These are phyloP conservation scores for Heliconius ethilla DNA, from an alignment of 2,888 invertebrate species.

Conservation along the genomic window DNA sequence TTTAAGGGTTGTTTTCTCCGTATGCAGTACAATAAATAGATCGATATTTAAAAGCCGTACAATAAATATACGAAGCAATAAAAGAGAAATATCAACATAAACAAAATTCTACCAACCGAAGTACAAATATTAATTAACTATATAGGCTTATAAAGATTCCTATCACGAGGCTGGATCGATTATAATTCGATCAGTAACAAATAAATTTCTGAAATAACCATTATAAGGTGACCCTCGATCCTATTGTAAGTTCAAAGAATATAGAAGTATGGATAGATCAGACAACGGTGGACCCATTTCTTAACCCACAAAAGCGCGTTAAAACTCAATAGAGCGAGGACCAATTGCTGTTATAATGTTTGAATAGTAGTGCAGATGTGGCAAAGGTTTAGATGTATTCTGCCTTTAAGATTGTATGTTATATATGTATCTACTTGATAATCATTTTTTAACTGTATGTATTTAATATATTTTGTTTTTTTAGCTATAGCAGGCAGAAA, in stretches of 20 bases:
- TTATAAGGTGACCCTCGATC: slow-evolving; percentile 32
- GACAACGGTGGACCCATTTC: slow-evolving; percentile 62
- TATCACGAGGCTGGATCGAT: slow-evolving; percentile 70
- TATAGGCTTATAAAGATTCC: slow-evolving; percentile 53
- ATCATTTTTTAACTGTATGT: too few relatives aligned
- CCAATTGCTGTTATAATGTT: slow-evolving; percentile 55
- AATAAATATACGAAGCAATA: background rate
- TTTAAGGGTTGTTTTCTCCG: too few relatives aligned
- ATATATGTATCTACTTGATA: background rate
- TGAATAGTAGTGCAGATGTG: slow-evolving; percentile 44
- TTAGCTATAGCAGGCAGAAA: too few relatives aligned
- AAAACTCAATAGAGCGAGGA: slow-evolving; percentile 71
- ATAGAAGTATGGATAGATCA: slow-evolving; percentile 48
- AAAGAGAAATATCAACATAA: background rate
- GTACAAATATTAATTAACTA: slow-evolving; percentile 44
- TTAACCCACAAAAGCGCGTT: slow-evolving; percentile 76
- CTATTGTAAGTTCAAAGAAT: slow-evolving; percentile 50
- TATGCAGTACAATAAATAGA: background rate
- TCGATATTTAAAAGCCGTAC: background rate
- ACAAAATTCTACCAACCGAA: slow-evolving; percentile 26
- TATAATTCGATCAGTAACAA: slow-evolving; percentile 74
- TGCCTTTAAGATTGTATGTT: background rate
- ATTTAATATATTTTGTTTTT: too few relatives aligned
- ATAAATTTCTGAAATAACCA: slow-evolving; percentile 63
- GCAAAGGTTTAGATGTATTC: slow-evolving; percentile 1